Conservation (phyloP, 1,140 invertebrate genomes). For the Chymomyza costata region DNA sequence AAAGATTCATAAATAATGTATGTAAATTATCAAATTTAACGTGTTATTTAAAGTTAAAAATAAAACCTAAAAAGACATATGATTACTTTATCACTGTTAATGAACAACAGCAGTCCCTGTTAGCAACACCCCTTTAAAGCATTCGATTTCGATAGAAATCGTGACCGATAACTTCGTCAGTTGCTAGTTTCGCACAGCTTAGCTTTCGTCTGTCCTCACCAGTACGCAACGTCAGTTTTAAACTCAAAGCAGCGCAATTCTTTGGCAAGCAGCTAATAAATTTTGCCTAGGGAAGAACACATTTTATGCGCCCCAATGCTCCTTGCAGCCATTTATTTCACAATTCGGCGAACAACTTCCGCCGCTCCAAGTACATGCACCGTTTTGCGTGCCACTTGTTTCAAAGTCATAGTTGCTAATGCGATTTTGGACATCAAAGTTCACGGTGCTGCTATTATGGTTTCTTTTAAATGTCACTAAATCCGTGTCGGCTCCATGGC, state of each 20-base stretch:
- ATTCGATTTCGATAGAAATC: too few relatives aligned
- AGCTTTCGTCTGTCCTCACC: too few relatives aligned
- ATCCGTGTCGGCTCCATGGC: constrained; percentile 35
- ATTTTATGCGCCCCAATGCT: constrained; percentile 53
- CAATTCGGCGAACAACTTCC: constrained; percentile 52
- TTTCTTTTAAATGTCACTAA: constrained; percentile 26
- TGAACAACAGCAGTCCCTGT: background rate
- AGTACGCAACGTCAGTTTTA: too few relatives aligned
- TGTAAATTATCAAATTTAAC: constrained; percentile 61
- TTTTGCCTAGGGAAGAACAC: too few relatives aligned
- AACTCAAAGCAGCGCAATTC: background rate
- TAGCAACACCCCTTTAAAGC: too few relatives aligned
- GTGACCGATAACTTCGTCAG: too few relatives aligned
- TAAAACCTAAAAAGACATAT: constrained; percentile 62
- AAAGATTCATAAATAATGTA: constrained; percentile 35
- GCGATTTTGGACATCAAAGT: constrained; percentile 25
- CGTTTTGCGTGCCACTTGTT: constrained; percentile 42
- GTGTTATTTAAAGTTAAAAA: constrained; percentile 54
- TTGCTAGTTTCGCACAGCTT: too few relatives aligned
- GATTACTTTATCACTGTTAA: too few relatives aligned
- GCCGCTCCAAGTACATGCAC: constrained; percentile 55
- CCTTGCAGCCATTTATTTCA: constrained; percentile 42
- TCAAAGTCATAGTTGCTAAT: constrained; percentile 24
- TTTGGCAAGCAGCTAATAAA: constrained; percentile 18
- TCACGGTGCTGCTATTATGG: constrained; percentile 15